Percentiles rank a stretch among this genome's conserved stretches.
These are phyloP conservation scores for Hemistola chrysoprasaria DNA, from an alignment of 2,888 invertebrate species.

Conservation along the genomic window DNA sequence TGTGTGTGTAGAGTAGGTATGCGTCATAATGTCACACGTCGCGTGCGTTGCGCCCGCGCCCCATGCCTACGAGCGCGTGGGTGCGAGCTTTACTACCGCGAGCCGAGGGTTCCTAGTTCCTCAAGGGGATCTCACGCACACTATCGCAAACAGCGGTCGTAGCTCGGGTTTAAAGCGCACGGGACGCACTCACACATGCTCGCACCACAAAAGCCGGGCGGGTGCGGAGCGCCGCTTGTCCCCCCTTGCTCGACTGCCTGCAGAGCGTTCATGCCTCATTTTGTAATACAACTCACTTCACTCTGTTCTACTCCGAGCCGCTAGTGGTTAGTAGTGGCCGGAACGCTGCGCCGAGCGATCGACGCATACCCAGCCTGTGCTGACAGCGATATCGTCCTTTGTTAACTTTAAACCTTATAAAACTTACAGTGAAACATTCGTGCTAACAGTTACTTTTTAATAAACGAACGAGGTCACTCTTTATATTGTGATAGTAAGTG, in stretches of 20 bases:
- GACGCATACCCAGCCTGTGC: constrained; percentile 40
- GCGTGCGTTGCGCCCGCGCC: background rate
- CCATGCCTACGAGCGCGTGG: constrained; percentile 11
- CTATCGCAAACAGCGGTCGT: constrained; percentile 33
- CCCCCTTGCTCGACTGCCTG: constrained; percentile 36
- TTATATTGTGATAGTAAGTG: constrained; percentile 18
- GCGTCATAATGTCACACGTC: constrained; percentile 6
- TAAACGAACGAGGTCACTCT: constrained; percentile 61
- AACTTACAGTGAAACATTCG: no score
- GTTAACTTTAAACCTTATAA: constrained; percentile 40
- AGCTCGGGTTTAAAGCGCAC: constrained; percentile 38
- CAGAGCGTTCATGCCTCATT: constrained; percentile 51
- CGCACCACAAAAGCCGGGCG: constrained; percentile 49
- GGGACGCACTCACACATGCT: constrained; percentile 55
- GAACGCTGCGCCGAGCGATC: constrained; percentile 51
- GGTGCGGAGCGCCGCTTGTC: constrained; percentile 20
- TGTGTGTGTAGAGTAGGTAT: no score
- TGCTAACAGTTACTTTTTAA: constrained; percentile 34
- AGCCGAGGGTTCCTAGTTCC: constrained; percentile 26
- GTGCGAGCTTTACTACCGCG: constrained; percentile 16
- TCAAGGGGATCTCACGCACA: constrained; percentile 51
- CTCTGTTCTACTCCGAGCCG: constrained; percentile 40
- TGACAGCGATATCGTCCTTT: constrained; percentile 46
- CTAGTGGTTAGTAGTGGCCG: constrained; percentile 56
- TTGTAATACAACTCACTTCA: constrained; percentile 58